These are phyloP conservation scores for Gobio gobio DNA, from an alignment of 2,113 vertebrate genomes.

Conservation along the genomic window DNA sequence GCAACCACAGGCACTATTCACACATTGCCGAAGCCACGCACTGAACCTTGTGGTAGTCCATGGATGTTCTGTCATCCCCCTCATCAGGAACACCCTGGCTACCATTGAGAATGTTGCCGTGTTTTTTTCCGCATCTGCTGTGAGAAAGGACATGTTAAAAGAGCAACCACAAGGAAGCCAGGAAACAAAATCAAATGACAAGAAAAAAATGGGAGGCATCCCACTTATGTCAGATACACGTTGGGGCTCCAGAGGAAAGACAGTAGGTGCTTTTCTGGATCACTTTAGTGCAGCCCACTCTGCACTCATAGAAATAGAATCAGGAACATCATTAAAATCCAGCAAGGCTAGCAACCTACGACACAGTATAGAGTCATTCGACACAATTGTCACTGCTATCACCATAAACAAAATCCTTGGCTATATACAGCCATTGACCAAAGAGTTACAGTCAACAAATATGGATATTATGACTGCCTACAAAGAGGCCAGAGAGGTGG, in stretches of 20 bases:
- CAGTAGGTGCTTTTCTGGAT: conserved; percentile 17
- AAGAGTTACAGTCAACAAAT: too few relatives aligned
- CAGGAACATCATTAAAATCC: too few relatives aligned
- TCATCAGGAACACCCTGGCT: neutral
- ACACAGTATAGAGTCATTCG: too few relatives aligned
- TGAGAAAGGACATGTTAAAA: neutral
- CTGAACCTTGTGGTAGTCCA: neutral
- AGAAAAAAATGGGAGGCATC: neutral
- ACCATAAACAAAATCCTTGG: too few relatives aligned
- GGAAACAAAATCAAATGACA: neutral
- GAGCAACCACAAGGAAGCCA: neutral
- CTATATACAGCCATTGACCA: too few relatives aligned
- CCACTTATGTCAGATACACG: neutral
- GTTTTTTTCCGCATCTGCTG: neutral
- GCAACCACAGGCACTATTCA: too few relatives aligned
- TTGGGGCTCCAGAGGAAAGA: neutral
- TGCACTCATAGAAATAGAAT: too few relatives aligned
- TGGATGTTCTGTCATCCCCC: neutral
- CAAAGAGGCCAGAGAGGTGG: too few relatives aligned
- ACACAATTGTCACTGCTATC: too few relatives aligned
- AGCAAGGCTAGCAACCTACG: too few relatives aligned
- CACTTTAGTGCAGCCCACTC: too few relatives aligned
- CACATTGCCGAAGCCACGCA: neutral
- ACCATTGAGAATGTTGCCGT: neutral
- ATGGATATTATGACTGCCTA: too few relatives aligned